A percentile compares a stretch with the other conserved stretches of the same genome.
Evolutionary conservation across 1,140 invertebrate genomes (phyloP).

Genomic region (Panonychus citri): DNA sequence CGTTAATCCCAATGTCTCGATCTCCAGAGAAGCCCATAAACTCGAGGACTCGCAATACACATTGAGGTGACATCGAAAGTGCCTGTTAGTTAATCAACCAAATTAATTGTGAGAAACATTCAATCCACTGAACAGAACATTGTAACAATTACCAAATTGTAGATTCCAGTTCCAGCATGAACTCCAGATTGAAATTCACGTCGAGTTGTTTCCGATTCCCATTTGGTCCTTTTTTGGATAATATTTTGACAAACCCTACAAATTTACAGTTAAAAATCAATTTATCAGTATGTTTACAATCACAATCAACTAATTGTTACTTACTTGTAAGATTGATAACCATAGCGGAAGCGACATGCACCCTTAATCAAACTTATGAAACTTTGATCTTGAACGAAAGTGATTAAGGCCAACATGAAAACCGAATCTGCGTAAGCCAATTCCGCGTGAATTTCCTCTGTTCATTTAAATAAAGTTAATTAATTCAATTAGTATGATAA

Average conservation of each 20-base stretch:
- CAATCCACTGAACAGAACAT: too few relatives aligned
- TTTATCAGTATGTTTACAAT: too few relatives aligned
- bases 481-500: not conserved
- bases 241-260: conserved; percentile 60
- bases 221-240: conserved; percentile 47
- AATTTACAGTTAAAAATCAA: conserved; percentile 37
- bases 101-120: too few relatives aligned
- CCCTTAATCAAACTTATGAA: conserved; percentile 77
- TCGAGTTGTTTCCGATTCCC: conserved; percentile 29
- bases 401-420: conserved; percentile 60
- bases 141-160: conserved; percentile 47
- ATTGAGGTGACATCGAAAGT: conserved; percentile 65
- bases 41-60: conserved; percentile 63
- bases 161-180: conserved; percentile 67
- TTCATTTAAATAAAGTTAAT: not conserved
- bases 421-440: conserved; percentile 77
- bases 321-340: conserved; percentile 80
- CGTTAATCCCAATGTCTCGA: conserved; percentile 48
- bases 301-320: too few relatives aligned
- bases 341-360: conserved; percentile 71
- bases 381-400: conserved; percentile 84
- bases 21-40: conserved; percentile 86
- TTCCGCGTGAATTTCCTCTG: conserved; percentile 83
- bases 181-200: conserved; percentile 80
- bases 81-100: conserved; percentile 28